Evolutionary conservation across 2,797 vertebrate species (phyloP).

Genomic region (Artibeus jamaicensis): DNA sequence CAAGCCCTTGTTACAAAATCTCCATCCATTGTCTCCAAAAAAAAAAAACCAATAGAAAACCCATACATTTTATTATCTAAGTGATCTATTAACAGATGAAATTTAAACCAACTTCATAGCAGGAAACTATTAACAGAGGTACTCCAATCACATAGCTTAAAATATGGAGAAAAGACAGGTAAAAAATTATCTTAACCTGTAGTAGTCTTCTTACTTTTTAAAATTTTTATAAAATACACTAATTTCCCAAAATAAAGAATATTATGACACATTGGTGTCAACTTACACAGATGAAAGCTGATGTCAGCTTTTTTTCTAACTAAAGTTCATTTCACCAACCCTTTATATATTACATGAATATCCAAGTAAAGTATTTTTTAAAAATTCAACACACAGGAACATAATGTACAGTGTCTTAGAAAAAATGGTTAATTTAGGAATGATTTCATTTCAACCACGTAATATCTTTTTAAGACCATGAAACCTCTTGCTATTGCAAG

Average conservation of each 20-base stretch:
- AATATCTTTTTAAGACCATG: conserved; percentile 80
- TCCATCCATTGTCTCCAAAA: conserved; percentile 73
- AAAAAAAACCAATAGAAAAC: conserved; percentile 75
- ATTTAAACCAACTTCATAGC: conserved; percentile 82
- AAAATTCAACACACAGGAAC: conserved; percentile 80
- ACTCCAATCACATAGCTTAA: conserved; percentile 83
- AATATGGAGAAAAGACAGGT: conserved; percentile 81
- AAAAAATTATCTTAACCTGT: conserved; percentile 83
- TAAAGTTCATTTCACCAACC: conserved; percentile 87
- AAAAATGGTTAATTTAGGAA: conserved; percentile 80
- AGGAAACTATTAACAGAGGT: conserved; percentile 84
- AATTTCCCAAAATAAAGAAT: conserved; percentile 86
- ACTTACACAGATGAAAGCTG: conserved; percentile 83
- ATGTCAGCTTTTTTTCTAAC: conserved; percentile 88
- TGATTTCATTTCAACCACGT: conserved; percentile 76
- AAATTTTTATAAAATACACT: conserved; percentile 85
- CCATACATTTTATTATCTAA: conserved; percentile 80
- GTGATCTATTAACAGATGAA: conserved; percentile 83
- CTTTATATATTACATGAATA: conserved; percentile 87
- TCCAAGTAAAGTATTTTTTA: conserved; percentile 85
- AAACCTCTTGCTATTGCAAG: conserved; percentile 71
- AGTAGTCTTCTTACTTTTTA: conserved; percentile 85
- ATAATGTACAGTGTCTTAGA: conserved; percentile 84
- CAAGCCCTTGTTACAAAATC: conserved; percentile 85
- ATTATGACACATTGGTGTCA: conserved; percentile 84